These are phyloP conservation scores for Molossus alvarezi DNA, from an alignment of 2,797 vertebrate species.

Conservation along the genomic window DNA sequence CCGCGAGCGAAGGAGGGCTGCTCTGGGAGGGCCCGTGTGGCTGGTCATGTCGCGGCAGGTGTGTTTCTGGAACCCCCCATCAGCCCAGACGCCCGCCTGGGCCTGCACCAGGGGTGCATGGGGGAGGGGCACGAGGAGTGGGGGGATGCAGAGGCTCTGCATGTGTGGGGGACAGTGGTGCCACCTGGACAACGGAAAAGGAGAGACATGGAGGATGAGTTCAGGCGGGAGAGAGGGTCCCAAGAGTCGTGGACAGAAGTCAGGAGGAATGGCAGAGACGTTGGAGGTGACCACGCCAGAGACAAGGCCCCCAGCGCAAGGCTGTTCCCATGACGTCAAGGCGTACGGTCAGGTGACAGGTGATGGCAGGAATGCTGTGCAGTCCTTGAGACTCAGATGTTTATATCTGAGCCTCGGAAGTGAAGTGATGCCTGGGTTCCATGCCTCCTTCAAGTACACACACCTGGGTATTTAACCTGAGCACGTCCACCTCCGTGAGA, in stretches of 20 bases:
- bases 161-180: not conserved
- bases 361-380: not conserved
- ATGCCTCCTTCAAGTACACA: accelerated
- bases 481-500: accelerated
- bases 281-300: not conserved
- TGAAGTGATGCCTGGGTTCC: not conserved
- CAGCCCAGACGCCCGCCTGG: constrained; percentile 87
- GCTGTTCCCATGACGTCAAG: not conserved
- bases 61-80: constrained; percentile 89
- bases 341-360: not conserved
- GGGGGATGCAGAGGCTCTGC: too few species aligned
- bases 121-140: not conserved
- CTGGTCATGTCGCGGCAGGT: constrained; percentile 90
- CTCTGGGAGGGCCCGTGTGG: constrained; percentile 95
- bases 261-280: not conserved
- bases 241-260: not conserved
- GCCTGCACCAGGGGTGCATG: constrained; percentile 60
- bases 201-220: accelerated
- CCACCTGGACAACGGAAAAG: not conserved
- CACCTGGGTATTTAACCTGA: not conserved
- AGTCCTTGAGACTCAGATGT: not conserved
- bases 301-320: constrained; percentile 25
- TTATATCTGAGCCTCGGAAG: not conserved
- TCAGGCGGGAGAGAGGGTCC: not conserved
- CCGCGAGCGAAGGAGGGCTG: constrained; percentile 95